Base-by-base conservation (phyloP, 2,888 invertebrate genomes). In the Cephus nigrinus region DNA sequence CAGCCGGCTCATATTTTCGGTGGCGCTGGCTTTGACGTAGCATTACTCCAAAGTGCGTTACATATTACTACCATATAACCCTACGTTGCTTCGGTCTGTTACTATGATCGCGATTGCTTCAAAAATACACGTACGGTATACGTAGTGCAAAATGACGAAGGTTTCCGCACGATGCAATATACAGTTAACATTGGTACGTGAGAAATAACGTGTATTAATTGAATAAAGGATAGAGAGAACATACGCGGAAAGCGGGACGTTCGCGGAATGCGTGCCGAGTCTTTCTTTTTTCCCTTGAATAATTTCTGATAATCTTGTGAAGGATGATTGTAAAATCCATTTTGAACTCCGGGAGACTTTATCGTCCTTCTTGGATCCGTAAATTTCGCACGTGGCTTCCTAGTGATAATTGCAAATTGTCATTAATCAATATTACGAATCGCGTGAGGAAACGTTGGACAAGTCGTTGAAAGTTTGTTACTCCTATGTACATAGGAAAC, bases 11-110 rank as follows among this genome's bases (percentile, higher is more conserved):
- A 90, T 91, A 90, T 91, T 90, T 90, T 90, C 87, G 90, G 89
- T 88, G 88, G 88, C 88, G 88, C 90, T 90, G 91, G 89, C 88
- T 91, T 90, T 91, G 91, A 91, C 91, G 89, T 84, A 86, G 88
- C 90, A 90, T 91, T 90, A 90, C 88, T 91, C 90, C 88, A 89
- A 88, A 89, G 86, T 86, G 87, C 88, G 88, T 90, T 90, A 90
- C 90, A 88, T 90, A 90, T 90, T 89, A 88, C 88, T 82, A 82
- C 84, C 82, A 69, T 74, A 68, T 33, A 74, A 9, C 35, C 35
- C 74, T 34, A 23, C 12, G 11, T 34, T 23, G 71, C 23, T 55
- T 23, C 23, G 1, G 55, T 55, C 55, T 23, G 9, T 23, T 55
- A 55, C 55, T 55, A 55, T 23, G 55, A 55, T 55, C 55, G 55